These are phyloP conservation scores for Panurus biarmicus DNA, from an alignment of 2,113 vertebrate species.

Conservation along the genomic window DNA sequence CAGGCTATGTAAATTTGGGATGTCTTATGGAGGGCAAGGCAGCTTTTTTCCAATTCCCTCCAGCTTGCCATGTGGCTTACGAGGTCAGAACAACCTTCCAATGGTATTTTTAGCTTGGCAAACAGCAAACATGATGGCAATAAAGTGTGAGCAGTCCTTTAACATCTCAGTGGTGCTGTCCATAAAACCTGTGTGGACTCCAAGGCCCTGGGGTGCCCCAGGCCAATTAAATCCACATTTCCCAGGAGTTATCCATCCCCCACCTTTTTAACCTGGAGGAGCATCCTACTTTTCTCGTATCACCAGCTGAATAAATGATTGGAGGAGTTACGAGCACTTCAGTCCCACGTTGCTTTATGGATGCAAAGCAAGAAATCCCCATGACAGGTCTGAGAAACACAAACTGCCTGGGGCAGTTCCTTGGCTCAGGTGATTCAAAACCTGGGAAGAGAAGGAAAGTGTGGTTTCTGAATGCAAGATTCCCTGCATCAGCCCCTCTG, in stretches of 20 bases:
- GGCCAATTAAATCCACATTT: not conserved
- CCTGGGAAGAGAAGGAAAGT: not conserved
- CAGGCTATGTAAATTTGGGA: not conserved
- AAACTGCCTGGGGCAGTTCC: not conserved
- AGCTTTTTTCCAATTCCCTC: not conserved
- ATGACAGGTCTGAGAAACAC: not conserved
- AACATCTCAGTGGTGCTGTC: not conserved
- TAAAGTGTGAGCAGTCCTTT: not conserved
- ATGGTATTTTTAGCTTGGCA: slow-evolving; percentile 24
- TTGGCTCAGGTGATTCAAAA: not conserved
- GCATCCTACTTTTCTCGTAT: not conserved
- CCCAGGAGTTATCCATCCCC: not conserved
- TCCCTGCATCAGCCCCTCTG: not conserved
- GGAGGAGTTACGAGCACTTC: not conserved
- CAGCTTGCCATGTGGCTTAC: not conserved
- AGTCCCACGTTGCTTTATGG: not conserved
- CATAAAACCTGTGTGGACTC: not conserved
- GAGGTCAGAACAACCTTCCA: slow-evolving; percentile 42
- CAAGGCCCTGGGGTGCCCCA: not conserved
- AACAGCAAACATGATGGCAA: not conserved
- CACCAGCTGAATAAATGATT: not conserved
- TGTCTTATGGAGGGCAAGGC: not conserved
- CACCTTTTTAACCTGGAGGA: not conserved
- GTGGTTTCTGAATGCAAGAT: not conserved
- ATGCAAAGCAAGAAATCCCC: not conserved